These are phyloP conservation scores for Octonoba sinensis DNA, from an alignment of 2,888 invertebrate species.

Conservation along the genomic window DNA sequence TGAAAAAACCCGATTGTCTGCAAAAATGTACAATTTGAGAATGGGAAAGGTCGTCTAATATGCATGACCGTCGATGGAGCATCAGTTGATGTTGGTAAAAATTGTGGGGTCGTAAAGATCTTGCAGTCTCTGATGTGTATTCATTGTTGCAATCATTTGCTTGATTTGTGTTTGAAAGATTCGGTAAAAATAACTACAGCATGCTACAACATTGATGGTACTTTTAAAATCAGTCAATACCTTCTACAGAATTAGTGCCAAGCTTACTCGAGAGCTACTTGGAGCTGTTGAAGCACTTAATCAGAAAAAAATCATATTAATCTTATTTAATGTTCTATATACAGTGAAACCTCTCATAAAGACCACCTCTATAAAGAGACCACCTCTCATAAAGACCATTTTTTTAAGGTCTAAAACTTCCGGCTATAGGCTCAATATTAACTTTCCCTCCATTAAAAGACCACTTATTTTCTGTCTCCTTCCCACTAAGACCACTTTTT, in stretches of 20 bases:
- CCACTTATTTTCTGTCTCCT: too few relatives aligned
- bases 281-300: slow-evolving; percentile 1
- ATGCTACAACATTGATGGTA: background rate
- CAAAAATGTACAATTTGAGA: background rate
- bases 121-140: background rate
- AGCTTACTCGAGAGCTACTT: background rate
- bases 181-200: background rate
- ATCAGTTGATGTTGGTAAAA: background rate
- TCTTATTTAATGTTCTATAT: too few relatives aligned
- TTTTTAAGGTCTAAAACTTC: too few relatives aligned
- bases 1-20: background rate
- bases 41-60: background rate
- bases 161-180: slow-evolving; percentile 11
- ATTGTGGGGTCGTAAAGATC: background rate
- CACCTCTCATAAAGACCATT: too few relatives aligned
- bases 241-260: background rate
- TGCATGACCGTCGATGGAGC: slow-evolving; percentile 12
- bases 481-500: too few relatives aligned
- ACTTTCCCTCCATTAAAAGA: too few relatives aligned
- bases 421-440: too few relatives aligned
- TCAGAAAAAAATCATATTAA: too few relatives aligned
- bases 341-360: too few relatives aligned
- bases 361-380: too few relatives aligned
- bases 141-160: too few relatives aligned
- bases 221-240: background rate